Evolutionary conservation across 2,888 invertebrate species (phyloP).

Genomic region (Caenorhabditis becei): DNA sequence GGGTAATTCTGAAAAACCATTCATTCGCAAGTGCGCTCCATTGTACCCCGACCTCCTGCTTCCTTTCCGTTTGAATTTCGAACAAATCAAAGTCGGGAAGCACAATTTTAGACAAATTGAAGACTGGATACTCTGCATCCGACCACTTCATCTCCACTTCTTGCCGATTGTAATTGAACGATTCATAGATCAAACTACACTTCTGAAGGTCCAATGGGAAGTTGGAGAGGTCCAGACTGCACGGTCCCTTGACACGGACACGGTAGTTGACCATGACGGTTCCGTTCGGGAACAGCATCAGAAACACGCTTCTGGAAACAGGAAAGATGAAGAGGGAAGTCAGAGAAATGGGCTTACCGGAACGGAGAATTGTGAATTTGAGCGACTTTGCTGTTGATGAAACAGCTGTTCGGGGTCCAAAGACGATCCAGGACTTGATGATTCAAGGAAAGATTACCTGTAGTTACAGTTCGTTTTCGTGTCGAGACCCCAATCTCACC

Average conservation of each 20-base stretch:
- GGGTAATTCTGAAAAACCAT: conserved; percentile 73
- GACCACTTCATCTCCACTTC: conserved; percentile 81
- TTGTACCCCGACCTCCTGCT: too few relatives aligned
- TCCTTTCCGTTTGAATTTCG: too few relatives aligned
- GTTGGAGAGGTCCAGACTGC: conserved; percentile 74
- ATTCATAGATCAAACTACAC: conserved; percentile 79
- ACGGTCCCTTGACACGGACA: conserved; percentile 81
- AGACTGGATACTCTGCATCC: conserved; percentile 54
- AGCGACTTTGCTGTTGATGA: conserved; percentile 80
- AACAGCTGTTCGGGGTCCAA: conserved; percentile 78
- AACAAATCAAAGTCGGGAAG: conserved; percentile 80
- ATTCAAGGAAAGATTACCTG: not conserved
- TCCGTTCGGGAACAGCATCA: conserved; percentile 80
- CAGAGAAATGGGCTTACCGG: conserved; percentile 63
- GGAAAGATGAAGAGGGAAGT: not conserved
- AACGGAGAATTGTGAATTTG: conserved; percentile 81
- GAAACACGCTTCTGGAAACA: conserved; percentile 72
- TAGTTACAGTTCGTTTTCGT: too few relatives aligned
- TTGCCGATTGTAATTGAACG: conserved; percentile 81
- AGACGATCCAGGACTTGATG: conserved; percentile 66
- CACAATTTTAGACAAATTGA: conserved; percentile 72
- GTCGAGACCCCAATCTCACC: too few relatives aligned
- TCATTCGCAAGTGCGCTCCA: conserved; percentile 59
- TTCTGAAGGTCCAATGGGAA: conserved; percentile 81
- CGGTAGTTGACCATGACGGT: conserved; percentile 81